Evolutionary conservation across 2,797 vertebrate genomes (phyloP).

Genomic region (Rhinichthys osculus): DNA sequence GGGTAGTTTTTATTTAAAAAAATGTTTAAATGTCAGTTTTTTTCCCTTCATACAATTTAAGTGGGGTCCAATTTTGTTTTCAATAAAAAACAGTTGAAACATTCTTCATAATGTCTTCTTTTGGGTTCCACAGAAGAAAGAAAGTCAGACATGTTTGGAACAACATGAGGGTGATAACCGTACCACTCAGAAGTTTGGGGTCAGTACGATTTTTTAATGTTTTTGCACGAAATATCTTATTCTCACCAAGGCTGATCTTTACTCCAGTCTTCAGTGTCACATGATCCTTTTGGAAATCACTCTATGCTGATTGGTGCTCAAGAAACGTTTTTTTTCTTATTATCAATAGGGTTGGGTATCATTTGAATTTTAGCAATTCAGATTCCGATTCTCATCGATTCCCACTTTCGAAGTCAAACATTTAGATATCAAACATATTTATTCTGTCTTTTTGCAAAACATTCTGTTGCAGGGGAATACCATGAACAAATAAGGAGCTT

Average conservation of each 20-base stretch:
- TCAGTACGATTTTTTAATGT: background rate
- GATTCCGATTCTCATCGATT: background rate
- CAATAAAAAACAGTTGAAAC: background rate
- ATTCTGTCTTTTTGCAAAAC: background rate
- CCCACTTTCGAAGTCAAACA: background rate
- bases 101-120: background rate
- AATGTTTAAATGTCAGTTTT: no score
- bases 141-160: background rate
- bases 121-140: background rate
- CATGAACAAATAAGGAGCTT: background rate
- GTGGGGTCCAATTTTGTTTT: background rate
- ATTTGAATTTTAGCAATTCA: background rate
- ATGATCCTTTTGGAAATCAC: background rate
- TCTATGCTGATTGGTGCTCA: background rate
- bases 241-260: background rate
- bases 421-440: background rate
- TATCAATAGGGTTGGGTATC: background rate
- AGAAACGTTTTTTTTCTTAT: background rate
- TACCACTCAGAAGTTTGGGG: background rate
- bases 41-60: background rate
- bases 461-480: background rate
- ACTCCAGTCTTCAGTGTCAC: background rate
- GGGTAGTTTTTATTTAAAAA: no score
- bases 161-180: background rate
- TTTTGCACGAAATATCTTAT: background rate